Evolutionary conservation across 2,888 invertebrate genomes (phyloP).

Genomic region (Notocelia uddmanniana): DNA sequence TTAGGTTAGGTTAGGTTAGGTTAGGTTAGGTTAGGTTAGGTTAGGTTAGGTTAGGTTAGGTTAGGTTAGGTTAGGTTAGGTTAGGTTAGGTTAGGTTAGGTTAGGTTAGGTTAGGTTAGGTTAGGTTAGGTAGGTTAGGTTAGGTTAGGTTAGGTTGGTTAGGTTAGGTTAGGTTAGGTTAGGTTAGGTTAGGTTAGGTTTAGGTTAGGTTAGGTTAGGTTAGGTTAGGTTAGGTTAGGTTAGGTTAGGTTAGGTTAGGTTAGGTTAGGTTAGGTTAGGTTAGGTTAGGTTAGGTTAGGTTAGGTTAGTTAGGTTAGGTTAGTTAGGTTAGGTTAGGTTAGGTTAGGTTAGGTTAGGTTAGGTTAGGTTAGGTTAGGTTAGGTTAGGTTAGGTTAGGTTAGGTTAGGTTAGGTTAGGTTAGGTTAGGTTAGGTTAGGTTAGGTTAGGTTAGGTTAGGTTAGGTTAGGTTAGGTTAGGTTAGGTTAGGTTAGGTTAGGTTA

Average conservation of each 20-base stretch:
- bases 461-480: constrained; percentile 27
- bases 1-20: constrained; percentile 46
- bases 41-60: constrained; percentile 47
- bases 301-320: constrained; percentile 37
- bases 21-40: constrained; percentile 34
- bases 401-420: constrained; percentile 27
- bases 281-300: constrained; percentile 37
- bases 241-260: constrained; percentile 37
- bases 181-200: constrained; percentile 37
- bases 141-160: constrained; percentile 19
- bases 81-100: constrained; percentile 50
- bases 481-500: constrained; percentile 27
- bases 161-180: constrained; percentile 37
- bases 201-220: constrained; percentile 37
- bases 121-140: constrained; percentile 40
- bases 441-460: constrained; percentile 27
- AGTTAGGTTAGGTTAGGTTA: constrained; percentile 38
- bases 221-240: constrained; percentile 37
- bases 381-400: constrained; percentile 35
- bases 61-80: constrained; percentile 50
- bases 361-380: constrained; percentile 38
- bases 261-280: constrained; percentile 37
- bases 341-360: constrained; percentile 38
- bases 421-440: constrained; percentile 26
- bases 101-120: constrained; percentile 49